phyloP scores from a whole-genome alignment of 2,888 invertebrate species.

The Melieria picta region DNA sequence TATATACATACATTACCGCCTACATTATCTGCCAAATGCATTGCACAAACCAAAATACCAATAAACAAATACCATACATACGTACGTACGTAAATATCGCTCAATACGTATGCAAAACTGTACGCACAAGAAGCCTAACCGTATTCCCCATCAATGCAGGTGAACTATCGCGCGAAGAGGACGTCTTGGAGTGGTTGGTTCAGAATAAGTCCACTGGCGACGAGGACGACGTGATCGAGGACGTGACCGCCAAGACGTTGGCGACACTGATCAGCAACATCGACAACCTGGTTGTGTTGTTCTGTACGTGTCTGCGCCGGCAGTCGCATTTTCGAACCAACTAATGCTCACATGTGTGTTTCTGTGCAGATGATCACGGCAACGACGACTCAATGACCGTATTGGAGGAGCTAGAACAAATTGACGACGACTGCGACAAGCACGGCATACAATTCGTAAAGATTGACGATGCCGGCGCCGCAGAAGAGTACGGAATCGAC shows the following conservation, averaged over 20 bases:
- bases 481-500: slow-evolving; percentile 87
- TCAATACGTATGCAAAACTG: neutral
- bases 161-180: slow-evolving; percentile 89
- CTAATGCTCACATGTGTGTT: neutral
- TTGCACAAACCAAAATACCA: neutral
- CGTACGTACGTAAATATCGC: slow-evolving; percentile 5
- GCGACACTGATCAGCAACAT: slow-evolving; percentile 88
- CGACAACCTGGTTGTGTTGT: slow-evolving; percentile 90
- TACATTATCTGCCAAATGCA: neutral
- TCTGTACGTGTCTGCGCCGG: slow-evolving; percentile 74
- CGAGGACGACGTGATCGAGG: slow-evolving; percentile 93
- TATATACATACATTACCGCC: neutral
- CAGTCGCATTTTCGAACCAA: neutral
- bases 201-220: slow-evolving; percentile 93
- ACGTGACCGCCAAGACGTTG: slow-evolving; percentile 90
- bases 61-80: neutral
- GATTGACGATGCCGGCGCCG: slow-evolving; percentile 87
- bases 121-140: too few relatives aligned
- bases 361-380: slow-evolving; percentile 81
- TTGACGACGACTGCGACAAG: slow-evolving; percentile 92
- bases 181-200: slow-evolving; percentile 92
- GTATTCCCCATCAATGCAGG: slow-evolving; percentile 67
- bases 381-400: slow-evolving; percentile 89
- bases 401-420: slow-evolving; percentile 87
- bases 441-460: slow-evolving; percentile 94